phyloP scores from a whole-genome alignment of 1,140 invertebrate species.

The Paralvinella palmiformis region DNA sequence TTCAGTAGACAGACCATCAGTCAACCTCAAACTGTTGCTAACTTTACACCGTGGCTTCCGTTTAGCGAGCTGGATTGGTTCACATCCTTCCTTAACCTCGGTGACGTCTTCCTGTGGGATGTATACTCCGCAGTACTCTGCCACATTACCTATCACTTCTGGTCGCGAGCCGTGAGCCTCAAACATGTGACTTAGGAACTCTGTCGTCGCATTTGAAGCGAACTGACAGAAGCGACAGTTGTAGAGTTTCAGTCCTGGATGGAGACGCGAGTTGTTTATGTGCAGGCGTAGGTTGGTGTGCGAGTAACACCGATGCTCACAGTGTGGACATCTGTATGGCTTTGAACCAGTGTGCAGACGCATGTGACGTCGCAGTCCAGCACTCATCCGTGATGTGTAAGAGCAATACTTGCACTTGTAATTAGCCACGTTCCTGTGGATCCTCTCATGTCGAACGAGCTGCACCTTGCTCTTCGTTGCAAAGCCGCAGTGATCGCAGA shows the following conservation, averaged over 20 bases:
- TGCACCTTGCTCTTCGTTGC: constrained; percentile 9
- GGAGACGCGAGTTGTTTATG: constrained; percentile 69
- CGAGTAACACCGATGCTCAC: constrained; percentile 71
- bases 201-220: constrained; percentile 61
- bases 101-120: too few species aligned
- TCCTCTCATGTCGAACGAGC: constrained; percentile 12
- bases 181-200: constrained; percentile 64
- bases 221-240: constrained; percentile 63
- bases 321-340: constrained; percentile 53
- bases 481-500: constrained; percentile 20
- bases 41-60: too few species aligned
- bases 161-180: constrained; percentile 56
- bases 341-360: constrained; percentile 19
- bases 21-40: too few species aligned
- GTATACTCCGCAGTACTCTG: too few species aligned
- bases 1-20: too few species aligned
- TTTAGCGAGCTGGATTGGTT: too few species aligned
- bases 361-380: constrained; percentile 37
- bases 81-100: too few species aligned
- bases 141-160: too few species aligned
- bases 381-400: constrained; percentile 11
- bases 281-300: constrained; percentile 84
- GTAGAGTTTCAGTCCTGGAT: constrained; percentile 70
- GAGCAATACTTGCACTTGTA: constrained; percentile 15
- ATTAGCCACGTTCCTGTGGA: constrained; percentile 13